Base-by-base conservation (phyloP, 2,797 vertebrate genomes). In the Psittacula derbiana region DNA sequence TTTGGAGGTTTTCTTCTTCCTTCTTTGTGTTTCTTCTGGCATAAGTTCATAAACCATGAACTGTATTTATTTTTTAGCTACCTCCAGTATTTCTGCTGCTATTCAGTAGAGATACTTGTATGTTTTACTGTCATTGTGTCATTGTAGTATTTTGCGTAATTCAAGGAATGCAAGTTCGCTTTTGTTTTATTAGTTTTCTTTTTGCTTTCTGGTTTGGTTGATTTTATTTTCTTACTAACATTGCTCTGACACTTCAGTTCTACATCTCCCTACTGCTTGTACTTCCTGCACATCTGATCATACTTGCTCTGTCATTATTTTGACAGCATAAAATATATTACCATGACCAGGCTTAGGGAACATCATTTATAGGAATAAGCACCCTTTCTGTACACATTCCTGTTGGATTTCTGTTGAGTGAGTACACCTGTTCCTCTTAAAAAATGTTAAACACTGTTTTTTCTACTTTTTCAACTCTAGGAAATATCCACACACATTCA, bases 11-110 rank as follows among this genome's bases (percentile, higher is more conserved):
- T 86, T 80, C 47, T 92, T 89, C 31, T 91, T 91, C 80, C 72
- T 95, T 71, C 47, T 80, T 87, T 81, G 44, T 66, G 8, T 86
- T 90, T 66, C 33, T 69, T 95, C 80, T 72, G 73, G n/a, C 55
- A 69, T 36, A 38, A 17, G 28, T 17, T 36, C 23, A 58, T 25
- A 58, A 58, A 71, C n/a, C 70, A 85, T 17, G 67, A 91, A 25
- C 20, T 88, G 52, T 72, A 46, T 91, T 95, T 92, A 46, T 95
- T 96, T 65, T 62, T 62, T 82, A 92, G 36, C 19, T 90, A 78
- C 78, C 92, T 96, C 44, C 27, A 85, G 61, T 70, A 46, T 43
- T 66, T 93, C 25, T 94, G 88, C 40, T 90, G 41, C 41, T 70
- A 78, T 74, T 72, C 70, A 66, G 31, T 50, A 71, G 49, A 70